These are phyloP conservation scores for Pteria penguin DNA, from an alignment of 2,888 invertebrate genomes.

Conservation along the genomic window DNA sequence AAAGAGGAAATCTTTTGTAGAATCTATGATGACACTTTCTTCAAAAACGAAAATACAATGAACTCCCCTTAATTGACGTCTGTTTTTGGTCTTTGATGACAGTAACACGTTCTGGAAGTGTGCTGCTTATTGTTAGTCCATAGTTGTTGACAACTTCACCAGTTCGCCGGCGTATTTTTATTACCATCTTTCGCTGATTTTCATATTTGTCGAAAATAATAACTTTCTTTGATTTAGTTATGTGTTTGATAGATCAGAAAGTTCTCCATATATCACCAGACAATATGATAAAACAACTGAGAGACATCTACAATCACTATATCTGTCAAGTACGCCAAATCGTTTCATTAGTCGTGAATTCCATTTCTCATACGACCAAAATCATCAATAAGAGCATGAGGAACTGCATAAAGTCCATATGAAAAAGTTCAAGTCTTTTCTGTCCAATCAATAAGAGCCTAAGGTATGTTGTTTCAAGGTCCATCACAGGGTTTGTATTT, in stretches of 20 bases:
- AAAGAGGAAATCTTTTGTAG: neutral
- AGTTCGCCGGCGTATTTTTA: too few relatives aligned
- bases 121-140: neutral
- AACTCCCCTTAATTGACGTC: neutral
- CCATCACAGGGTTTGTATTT: constrained; percentile 8
- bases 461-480: constrained; percentile 13
- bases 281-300: neutral
- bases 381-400: constrained; percentile 7
- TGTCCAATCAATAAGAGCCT: neutral
- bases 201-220: neutral
- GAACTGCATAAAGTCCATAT: neutral
- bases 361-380: neutral
- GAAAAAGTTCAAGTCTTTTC: neutral
- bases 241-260: neutral
- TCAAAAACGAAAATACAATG: neutral
- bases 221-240: neutral
- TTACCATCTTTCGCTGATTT: neutral
- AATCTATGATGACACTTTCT: neutral
- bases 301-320: neutral
- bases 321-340: neutral
- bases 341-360: neutral
- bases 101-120: neutral
- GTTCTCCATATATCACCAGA: neutral
- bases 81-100: neutral
- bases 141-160: neutral